Evolutionary conservation across 2,797 vertebrate genomes (phyloP).

Genomic region (Sebastes diaconus): DNA sequence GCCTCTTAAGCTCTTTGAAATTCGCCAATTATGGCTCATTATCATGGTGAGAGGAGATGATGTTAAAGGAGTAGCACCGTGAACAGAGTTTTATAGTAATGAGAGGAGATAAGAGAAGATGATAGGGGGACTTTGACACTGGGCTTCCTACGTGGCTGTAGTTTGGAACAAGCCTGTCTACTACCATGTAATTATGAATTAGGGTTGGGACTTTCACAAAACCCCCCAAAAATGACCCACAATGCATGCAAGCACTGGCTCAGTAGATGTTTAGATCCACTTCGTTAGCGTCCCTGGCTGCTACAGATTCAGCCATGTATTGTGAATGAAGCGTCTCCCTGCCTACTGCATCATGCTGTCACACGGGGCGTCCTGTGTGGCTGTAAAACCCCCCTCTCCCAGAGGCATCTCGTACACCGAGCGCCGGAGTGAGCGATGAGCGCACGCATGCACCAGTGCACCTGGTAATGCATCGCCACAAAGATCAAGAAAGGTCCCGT

Average conservation of each 20-base stretch:
- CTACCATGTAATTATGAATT: constrained; percentile 48
- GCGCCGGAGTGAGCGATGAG: constrained; percentile 74
- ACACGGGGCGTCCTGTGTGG: constrained; percentile 53
- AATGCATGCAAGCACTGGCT: background rate
- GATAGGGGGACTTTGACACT: constrained; percentile 56
- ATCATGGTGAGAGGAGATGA: constrained; percentile 67
- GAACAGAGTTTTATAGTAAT: constrained; percentile 64
- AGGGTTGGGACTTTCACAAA: constrained; percentile 2
- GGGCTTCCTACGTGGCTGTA: constrained; percentile 42
- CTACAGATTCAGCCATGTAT: constrained; percentile 32
- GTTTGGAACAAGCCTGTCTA: constrained; percentile 29
- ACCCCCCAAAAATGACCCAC: background rate
- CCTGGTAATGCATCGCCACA: constrained; percentile 77
- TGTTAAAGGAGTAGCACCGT: constrained; percentile 62
- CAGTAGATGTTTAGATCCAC: constrained; percentile 24
- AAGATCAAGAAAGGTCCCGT: constrained; percentile 76
- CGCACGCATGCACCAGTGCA: constrained; percentile 73
- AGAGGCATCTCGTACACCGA: constrained; percentile 53
- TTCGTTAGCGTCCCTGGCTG: constrained; percentile 24
- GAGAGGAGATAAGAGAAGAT: constrained; percentile 64
- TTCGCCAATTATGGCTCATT: constrained; percentile 76
- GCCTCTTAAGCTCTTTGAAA: constrained; percentile 73
- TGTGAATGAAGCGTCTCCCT: constrained; percentile 55
- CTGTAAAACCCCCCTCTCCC: constrained; percentile 26
- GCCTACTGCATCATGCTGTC: constrained; percentile 74